phyloP scores from a whole-genome alignment of 2,113 vertebrate species.

The mouse (Mus musculus) region GRCm39 chr14:13203501-13204000 shows the following conservation, averaged over 20 bases:
- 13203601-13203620: neutral
- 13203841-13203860: neutral
- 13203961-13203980: too few species aligned
- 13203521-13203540: neutral
- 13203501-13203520: neutral
- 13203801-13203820: neutral
- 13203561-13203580: neutral
- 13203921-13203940: neutral
- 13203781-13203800: neutral
- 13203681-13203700: neutral
- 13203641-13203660: accelerated
- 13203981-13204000: neutral
- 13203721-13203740: neutral
- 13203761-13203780: neutral
- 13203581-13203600: accelerated
- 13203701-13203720: neutral
- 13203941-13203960: too few species aligned
- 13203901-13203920: neutral
- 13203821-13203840: neutral
- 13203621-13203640: neutral
- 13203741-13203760: neutral
- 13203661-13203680: neutral
- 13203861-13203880: neutral
- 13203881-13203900: neutral
- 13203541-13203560: accelerated